These are phyloP conservation scores for Henicopernis longicauda DNA, from an alignment of 2,113 vertebrate species.

Conservation along the genomic window DNA sequence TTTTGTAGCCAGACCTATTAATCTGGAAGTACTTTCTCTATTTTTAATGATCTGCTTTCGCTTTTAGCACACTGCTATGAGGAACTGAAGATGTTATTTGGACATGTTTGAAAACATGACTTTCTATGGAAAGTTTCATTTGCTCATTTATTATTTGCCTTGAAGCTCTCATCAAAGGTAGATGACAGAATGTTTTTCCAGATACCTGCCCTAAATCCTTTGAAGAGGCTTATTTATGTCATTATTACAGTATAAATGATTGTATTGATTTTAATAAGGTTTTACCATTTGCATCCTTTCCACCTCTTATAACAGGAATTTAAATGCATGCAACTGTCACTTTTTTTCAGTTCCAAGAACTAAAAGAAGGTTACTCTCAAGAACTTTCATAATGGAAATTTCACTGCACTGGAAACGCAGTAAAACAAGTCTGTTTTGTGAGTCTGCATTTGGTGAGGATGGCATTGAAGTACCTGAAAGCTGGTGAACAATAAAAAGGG, in stretches of 20 bases:
- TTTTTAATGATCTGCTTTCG: slow-evolving; percentile 15
- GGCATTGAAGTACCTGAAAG: background rate
- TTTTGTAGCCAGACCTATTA: slow-evolving; percentile 1
- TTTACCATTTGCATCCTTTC: slow-evolving; percentile 24
- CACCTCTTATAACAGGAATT: background rate
- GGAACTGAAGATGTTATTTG: background rate
- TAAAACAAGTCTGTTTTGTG: background rate
- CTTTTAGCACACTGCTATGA: slow-evolving; percentile 4
- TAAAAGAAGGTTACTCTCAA: slow-evolving; percentile 23
- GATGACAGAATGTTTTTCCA: slow-evolving; percentile 5
- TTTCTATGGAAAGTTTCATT: slow-evolving; percentile 35
- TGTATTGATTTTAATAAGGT: slow-evolving; percentile 13
- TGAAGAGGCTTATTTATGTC: slow-evolving; percentile 52
- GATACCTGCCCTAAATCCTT: slow-evolving; percentile 17
- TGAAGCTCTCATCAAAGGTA: slow-evolving; percentile 56
- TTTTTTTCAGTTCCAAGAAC: slow-evolving; percentile 32
- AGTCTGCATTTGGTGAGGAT: background rate
- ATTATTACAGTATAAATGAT: slow-evolving; percentile 45
- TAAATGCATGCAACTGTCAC: slow-evolving; percentile 29
- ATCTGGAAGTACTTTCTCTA: background rate
- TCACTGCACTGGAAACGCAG: background rate
- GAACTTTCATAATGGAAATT: slow-evolving; percentile 17
- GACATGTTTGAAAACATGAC: background rate
- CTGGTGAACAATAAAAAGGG: background rate
- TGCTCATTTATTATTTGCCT: slow-evolving; percentile 52